phyloP scores from a whole-genome alignment of 2,888 invertebrate species.

The Stenodema calcarata region DNA sequence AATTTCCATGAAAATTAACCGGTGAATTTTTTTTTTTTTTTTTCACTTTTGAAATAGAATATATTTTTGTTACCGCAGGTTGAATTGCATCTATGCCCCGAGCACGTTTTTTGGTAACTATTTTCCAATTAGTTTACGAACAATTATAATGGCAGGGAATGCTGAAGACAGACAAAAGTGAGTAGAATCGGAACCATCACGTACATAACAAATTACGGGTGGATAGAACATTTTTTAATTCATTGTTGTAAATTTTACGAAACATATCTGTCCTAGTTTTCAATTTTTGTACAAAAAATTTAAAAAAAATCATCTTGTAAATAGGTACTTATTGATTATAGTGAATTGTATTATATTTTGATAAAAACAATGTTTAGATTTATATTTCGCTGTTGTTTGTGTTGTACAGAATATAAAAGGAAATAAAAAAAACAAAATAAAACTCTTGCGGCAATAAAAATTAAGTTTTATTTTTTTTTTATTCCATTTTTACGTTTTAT shows the following conservation, averaged over 20 bases:
- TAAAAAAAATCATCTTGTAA: slow-evolving; percentile 30
- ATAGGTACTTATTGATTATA: slow-evolving; percentile 34
- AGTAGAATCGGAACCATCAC: slow-evolving; percentile 37
- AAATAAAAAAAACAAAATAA: slow-evolving; percentile 10
- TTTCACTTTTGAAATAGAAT: neutral
- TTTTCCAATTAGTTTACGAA: neutral
- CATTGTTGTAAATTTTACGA: slow-evolving; percentile 30
- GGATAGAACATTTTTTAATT: slow-evolving; percentile 24
- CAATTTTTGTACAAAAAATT: slow-evolving; percentile 42
- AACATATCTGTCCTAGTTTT: slow-evolving; percentile 47
- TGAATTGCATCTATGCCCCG: neutral
- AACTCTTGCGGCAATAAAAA: slow-evolving; percentile 43
- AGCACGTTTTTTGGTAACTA: neutral
- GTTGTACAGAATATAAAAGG: slow-evolving; percentile 36
- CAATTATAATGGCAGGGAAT: slow-evolving; percentile 4
- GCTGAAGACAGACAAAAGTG: slow-evolving; percentile 46
- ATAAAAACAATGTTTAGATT: slow-evolving; percentile 45
- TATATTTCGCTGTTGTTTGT: slow-evolving; percentile 45
- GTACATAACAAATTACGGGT: slow-evolving; percentile 29
- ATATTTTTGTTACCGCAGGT: neutral
- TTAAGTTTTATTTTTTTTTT: slow-evolving; percentile 29
- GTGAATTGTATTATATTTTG: slow-evolving; percentile 47
- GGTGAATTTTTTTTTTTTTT: too few relatives aligned
- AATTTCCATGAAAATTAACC: too few relatives aligned
- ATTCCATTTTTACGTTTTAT: slow-evolving; percentile 10